Evolutionary conservation across 1,140 invertebrate genomes (phyloP).

Genomic region (Zeugodacus cucurbitae): DNA sequence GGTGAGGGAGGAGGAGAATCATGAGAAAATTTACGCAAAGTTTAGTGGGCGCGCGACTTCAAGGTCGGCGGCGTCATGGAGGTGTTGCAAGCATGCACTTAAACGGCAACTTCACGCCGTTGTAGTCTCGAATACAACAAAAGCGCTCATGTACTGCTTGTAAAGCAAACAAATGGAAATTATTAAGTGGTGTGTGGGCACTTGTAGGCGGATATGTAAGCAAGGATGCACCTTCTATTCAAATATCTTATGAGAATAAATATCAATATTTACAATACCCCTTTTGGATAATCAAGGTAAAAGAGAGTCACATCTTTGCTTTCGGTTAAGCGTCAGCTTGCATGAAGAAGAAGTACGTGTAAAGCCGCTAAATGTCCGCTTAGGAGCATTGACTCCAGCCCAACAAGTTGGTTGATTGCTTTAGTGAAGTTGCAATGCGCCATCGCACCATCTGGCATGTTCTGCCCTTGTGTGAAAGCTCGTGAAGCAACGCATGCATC

Average conservation of each 20-base stretch:
- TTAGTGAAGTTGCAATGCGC: no score
- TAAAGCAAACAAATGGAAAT: neutral
- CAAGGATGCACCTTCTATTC: neutral
- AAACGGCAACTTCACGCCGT: neutral
- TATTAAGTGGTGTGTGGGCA: neutral
- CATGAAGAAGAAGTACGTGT: no score
- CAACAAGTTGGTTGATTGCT: no score
- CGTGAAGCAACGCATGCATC: neutral
- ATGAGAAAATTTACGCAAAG: neutral
- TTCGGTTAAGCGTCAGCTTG: no score
- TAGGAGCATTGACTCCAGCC: no score
- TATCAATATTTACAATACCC: no score
- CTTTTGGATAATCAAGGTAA: no score
- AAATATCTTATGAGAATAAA: no score
- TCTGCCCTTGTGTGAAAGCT: neutral
- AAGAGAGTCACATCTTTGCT: no score
- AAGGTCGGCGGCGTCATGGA: neutral
- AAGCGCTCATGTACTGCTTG: neutral
- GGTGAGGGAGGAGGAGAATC: neutral
- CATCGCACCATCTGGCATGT: no score
- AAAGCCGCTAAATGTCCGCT: no score
- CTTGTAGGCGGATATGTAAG: neutral
- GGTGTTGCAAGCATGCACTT: neutral
- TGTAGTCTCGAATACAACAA: neutral
- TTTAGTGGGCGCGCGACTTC: neutral